These are phyloP conservation scores for Limosa lapponica DNA, from an alignment of 2,797 vertebrate genomes.

Conservation along the genomic window DNA sequence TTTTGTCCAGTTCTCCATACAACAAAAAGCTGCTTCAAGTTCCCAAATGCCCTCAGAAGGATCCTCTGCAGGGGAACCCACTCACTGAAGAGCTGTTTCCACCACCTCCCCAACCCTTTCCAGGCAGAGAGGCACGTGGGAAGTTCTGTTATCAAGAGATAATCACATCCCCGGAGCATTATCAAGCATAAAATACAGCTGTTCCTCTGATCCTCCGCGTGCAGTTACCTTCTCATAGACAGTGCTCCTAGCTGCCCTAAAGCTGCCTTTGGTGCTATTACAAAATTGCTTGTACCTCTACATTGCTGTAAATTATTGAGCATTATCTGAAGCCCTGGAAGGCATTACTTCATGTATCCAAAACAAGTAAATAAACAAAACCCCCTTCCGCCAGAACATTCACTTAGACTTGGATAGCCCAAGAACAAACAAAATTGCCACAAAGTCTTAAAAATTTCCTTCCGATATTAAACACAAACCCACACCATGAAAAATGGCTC, in stretches of 20 bases:
- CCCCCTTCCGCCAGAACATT: background rate
- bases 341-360: background rate
- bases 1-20: background rate
- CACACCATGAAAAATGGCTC: background rate
- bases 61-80: background rate
- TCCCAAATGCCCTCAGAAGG: background rate
- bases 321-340: background rate
- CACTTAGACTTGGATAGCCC: background rate
- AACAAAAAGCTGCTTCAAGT: background rate
- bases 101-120: background rate
- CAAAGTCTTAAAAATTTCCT: background rate
- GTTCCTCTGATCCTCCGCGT: slow-evolving; percentile 34
- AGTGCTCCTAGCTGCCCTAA: background rate
- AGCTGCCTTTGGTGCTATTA: background rate
- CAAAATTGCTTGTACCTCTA: background rate
- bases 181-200: slow-evolving; percentile 17
- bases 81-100: background rate
- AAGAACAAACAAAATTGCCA: background rate
- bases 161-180: background rate
- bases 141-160: background rate
- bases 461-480: background rate
- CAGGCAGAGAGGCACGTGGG: background rate
- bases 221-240: background rate
- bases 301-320: slow-evolving; percentile 11
- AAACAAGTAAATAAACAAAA: background rate